phyloP scores from a whole-genome alignment of 2,113 vertebrate species.

The Pluvianellus socialis region DNA sequence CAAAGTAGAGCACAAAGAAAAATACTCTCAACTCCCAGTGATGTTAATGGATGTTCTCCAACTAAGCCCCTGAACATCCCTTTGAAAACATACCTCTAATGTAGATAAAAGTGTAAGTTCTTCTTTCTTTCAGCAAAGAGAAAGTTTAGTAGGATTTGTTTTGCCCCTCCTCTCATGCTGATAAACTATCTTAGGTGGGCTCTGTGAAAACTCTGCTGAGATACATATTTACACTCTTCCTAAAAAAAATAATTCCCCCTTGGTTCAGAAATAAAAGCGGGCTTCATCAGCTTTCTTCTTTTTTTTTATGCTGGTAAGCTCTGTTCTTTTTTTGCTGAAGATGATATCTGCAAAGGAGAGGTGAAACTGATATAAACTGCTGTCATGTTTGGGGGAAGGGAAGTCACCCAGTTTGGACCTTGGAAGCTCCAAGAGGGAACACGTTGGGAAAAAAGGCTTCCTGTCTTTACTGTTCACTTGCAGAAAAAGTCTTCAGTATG shows the following conservation, averaged over 20 bases:
- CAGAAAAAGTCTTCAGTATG: background rate
- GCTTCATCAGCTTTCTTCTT: background rate
- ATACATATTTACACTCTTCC: background rate
- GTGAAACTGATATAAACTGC: background rate
- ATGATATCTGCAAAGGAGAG: background rate
- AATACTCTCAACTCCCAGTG: background rate
- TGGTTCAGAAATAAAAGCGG: background rate
- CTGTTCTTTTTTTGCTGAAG: background rate
- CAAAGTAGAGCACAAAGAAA: background rate
- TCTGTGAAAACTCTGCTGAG: background rate
- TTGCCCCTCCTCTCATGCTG: background rate
- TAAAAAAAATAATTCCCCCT: background rate
- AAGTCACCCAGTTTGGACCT: background rate
- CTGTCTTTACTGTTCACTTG: background rate
- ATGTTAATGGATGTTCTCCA: conserved; percentile 21
- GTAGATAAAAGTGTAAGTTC: background rate
- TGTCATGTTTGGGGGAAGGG: background rate
- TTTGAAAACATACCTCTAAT: background rate
- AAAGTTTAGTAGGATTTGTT: background rate
- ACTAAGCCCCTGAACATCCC: background rate
- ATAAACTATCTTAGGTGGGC: background rate
- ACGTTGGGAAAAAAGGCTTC: background rate
- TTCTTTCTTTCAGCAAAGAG: background rate
- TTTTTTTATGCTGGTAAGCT: background rate
- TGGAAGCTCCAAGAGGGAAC: background rate